Percentiles rank a stretch among this genome's conserved stretches.
Conservation (phyloP, 2,797 vertebrate genomes). For the Protosalanx chinensis region DNA sequence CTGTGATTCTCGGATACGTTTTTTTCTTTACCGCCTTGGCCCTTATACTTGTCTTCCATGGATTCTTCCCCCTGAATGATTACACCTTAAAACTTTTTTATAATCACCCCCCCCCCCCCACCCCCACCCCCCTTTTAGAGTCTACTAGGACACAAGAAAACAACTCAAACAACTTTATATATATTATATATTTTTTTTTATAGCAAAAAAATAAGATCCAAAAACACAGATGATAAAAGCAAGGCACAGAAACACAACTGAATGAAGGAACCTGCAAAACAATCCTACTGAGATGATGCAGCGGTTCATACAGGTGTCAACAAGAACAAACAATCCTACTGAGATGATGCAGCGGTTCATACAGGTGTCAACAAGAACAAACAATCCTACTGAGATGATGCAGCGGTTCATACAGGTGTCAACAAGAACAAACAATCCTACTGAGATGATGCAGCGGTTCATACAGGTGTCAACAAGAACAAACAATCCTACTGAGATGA, state of each 20-base stretch:
- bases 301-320: too few species aligned
- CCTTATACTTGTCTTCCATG: too few species aligned
- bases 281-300: neutral
- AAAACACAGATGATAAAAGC: neutral
- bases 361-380: neutral
- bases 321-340: neutral
- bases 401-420: too few species aligned
- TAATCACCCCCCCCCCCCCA: too few species aligned
- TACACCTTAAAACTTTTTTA: too few species aligned
- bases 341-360: neutral
- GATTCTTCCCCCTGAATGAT: too few species aligned
- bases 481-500: neutral
- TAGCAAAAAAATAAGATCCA: neutral
- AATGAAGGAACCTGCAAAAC: neutral
- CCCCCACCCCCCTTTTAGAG: too few species aligned
- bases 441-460: neutral
- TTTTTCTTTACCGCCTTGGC: too few species aligned
- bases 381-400: neutral
- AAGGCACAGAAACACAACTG: neutral
- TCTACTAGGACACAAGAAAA: neutral
- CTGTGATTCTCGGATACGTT: too few species aligned
- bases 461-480: too few species aligned
- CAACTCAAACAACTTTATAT: neutral
- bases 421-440: neutral
- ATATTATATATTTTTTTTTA: neutral